phyloP scores from a whole-genome alignment of 2,113 vertebrate species.

The Notothenia rossii region DNA sequence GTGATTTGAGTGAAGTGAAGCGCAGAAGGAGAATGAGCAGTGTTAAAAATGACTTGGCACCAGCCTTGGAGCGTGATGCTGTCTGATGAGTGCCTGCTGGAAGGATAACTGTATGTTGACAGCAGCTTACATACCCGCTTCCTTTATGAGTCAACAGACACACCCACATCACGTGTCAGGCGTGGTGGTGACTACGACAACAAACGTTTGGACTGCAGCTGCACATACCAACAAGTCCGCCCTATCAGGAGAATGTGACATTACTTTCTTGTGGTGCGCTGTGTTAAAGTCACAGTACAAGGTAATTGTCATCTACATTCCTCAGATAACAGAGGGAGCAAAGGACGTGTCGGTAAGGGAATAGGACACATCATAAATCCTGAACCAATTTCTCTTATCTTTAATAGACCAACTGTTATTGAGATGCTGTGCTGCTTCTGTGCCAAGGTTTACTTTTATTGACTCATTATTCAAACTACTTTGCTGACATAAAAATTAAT shows the following conservation, averaged over 20 bases:
- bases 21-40: conserved; percentile 57
- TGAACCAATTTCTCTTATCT: neutral
- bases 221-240: neutral
- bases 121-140: neutral
- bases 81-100: conserved; percentile 13
- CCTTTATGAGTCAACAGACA: conserved; percentile 44
- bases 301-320: conserved; percentile 13
- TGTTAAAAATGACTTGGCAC: conserved; percentile 50
- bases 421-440: neutral
- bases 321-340: conserved; percentile 28
- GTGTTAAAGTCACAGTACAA: neutral
- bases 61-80: conserved; percentile 19
- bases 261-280: neutral
- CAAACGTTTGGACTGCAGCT: neutral
- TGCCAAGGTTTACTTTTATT: conserved; percentile 11
- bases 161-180: conserved; percentile 40
- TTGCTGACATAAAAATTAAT: neutral
- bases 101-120: conserved; percentile 11
- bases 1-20: conserved; percentile 46
- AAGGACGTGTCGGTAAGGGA: neutral
- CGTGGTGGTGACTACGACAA: conserved; percentile 18
- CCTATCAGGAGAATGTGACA: neutral
- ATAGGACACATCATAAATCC: neutral
- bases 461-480: neutral
- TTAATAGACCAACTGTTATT: neutral